Conservation (phyloP, 2,888 invertebrate genomes). For the Monochamus alternatus region DNA sequence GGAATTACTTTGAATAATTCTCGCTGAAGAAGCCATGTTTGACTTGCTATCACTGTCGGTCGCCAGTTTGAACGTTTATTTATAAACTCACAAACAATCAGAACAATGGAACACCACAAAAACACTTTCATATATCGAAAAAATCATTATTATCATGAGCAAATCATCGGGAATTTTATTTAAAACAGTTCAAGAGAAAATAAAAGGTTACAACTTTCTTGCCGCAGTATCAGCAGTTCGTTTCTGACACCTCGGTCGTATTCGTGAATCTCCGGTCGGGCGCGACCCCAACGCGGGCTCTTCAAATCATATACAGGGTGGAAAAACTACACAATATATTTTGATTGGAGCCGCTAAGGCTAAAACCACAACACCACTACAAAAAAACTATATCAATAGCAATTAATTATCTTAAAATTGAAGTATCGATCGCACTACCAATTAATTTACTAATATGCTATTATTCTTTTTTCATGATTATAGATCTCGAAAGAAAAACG, state of each 20-base stretch:
- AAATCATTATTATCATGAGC: constrained; percentile 82
- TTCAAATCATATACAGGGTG: constrained; percentile 41
- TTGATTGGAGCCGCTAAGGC: not conserved
- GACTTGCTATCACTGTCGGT: constrained; percentile 71
- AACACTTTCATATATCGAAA: constrained; percentile 72
- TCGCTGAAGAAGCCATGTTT: constrained; percentile 88
- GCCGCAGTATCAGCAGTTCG: constrained; percentile 66
- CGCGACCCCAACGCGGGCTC: constrained; percentile 58
- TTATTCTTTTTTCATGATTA: not conserved
- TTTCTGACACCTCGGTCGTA: constrained; percentile 63
- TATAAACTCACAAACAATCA: constrained; percentile 64
- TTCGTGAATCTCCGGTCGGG: constrained; percentile 63
- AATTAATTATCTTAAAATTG: constrained; percentile 3
- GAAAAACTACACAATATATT: not conserved
- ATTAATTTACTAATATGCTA: not conserved
- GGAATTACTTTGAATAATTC: constrained; percentile 95
- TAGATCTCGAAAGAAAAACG: not conserved
- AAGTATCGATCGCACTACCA: not conserved
- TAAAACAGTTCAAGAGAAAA: constrained; percentile 62
- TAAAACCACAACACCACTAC: not conserved
- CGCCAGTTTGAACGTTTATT: constrained; percentile 69
- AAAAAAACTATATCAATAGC: not conserved
- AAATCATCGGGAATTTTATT: constrained; percentile 73
- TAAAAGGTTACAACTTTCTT: constrained; percentile 68
- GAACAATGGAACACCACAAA: constrained; percentile 64